These are phyloP conservation scores for Rhegmatorhina hoffmannsi DNA, from an alignment of 2,113 vertebrate genomes.

Conservation along the genomic window DNA sequence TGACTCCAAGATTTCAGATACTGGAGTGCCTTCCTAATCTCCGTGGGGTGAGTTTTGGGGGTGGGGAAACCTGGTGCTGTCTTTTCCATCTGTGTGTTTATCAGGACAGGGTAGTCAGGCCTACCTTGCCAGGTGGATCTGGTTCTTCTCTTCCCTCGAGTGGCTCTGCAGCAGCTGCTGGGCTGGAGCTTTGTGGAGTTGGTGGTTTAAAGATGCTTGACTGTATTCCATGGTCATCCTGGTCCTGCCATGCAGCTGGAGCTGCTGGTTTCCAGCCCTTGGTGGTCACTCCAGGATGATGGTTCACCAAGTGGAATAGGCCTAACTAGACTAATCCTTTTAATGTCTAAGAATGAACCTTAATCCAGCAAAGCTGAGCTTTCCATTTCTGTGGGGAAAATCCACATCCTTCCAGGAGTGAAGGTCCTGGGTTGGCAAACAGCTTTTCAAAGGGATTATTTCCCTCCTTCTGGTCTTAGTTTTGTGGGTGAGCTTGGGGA, in stretches of 20 bases:
- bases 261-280: not conserved
- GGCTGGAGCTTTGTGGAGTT: fast-evolving
- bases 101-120: not conserved
- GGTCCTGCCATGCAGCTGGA: not conserved
- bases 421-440: not conserved
- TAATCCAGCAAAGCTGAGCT: conserved; percentile 32
- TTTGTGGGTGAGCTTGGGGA: not conserved
- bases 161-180: not conserved
- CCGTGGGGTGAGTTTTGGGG: not conserved
- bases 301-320: not conserved
- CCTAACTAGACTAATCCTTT: not conserved
- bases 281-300: not conserved
- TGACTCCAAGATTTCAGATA: conserved; percentile 25
- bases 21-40: conserved; percentile 23
- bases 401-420: not conserved
- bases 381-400: conserved; percentile 6
- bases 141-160: not conserved
- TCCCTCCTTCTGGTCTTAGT: not conserved
- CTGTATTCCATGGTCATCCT: not conserved
- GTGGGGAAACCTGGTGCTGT: not conserved
- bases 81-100: not conserved
- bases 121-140: not conserved
- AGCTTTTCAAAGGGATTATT: not conserved
- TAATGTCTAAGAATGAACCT: not conserved
- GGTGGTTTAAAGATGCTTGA: not conserved